Evolutionary conservation across 2,888 invertebrate species (phyloP), one percentile per base, ranked within the genome.

Genomic region (Cantharis lateralis): DNA sequence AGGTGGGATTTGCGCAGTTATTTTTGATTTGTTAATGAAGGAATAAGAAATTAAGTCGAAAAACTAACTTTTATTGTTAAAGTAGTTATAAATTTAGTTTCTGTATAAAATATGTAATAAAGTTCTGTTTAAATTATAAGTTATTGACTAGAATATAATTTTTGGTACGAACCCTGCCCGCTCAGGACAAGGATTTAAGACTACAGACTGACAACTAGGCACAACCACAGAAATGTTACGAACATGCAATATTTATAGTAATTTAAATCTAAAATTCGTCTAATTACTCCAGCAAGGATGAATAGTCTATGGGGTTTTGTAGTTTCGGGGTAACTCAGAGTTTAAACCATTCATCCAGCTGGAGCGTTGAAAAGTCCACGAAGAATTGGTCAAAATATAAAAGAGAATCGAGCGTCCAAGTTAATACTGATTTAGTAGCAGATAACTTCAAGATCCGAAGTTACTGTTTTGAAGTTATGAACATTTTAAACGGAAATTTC

Each of bases 401-500:
- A 26, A 26, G 3, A 24, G 20, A 24, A 24, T 18, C 20, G 20
- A 20, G 20, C 4, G 20, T 24, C 9, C 24, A 24, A 24, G 1
- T 24, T 5, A 24, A 24, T 24, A 24, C 24, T 24, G 24, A 24
- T 24, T 9, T 18, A 2, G 18, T 3, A 18, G 3, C 18, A 18
- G 18, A 18, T 3, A 18, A 18, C 18, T 18, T 24, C 9, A 24
- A 24, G 24, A 24, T 24, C 24, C 24, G 24, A 24, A 24, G 24
- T 24, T 24, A 24, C 9, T 24, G 9, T 9, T 24, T 9, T 24
- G 24, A 7, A 24, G 24, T 1, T 24, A 7, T 24, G 7, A 24
- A 5, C 20, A 0, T 16, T 24, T 70, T 77, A 73, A 5, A 68
- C 15, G 5, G 68, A 69, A 26, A 68, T 32, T 61, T 77, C 70